Evolutionary conservation across 2,888 invertebrate genomes (phyloP), one percentile per base, ranked within the genome.

Genomic region (Leptarthrus brevirostris): DNA sequence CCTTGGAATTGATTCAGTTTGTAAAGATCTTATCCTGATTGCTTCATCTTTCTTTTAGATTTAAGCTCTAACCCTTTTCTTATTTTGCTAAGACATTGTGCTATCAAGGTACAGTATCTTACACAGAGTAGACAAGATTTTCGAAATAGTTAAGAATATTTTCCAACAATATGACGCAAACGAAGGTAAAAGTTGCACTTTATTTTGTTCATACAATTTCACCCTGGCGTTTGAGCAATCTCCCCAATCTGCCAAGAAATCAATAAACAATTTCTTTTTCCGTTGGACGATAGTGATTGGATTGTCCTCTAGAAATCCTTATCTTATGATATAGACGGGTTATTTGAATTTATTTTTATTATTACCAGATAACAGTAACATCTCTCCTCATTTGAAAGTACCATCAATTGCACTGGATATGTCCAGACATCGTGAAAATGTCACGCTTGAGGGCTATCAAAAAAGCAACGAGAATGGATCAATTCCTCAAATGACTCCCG

Each of bases 371-470:
- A 54, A 14, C 40, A 71, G 20, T 24, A 54, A 49, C n/a, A 40
- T 40, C 10, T 26, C 54, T 8, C 18, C 44, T 14, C 72, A 56
- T 47, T 30, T 58, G 44, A 10, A 16, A 5, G 49, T 72, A 10
- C 44, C 72, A 4, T 56, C 54, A 24, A 72, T 72, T 24, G 72
- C 56, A 30, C 44, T 72, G 47, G 20, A 72, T n/a, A 56, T 72
- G 72, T 40, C 54, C 3, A 56, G 30, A 8, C 44, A 36, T 6
- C 20, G 53, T 16, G 72, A 56, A 6, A 40, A 6, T n/a, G 44
- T 2, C 18, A n/a, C 18, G 12, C 10, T 16, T 3, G 26, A 56
- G 18, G 56, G 58, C 26, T 36, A 24, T 24, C 34, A 40, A 26
- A 53, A 54, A 12, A 71, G 20, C 8, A 36, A 20, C 0, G 36